Evolutionary conservation across 2,797 vertebrate genomes (phyloP), one percentile per base, ranked within the genome.

Genomic region (Enoplosus armatus): DNA sequence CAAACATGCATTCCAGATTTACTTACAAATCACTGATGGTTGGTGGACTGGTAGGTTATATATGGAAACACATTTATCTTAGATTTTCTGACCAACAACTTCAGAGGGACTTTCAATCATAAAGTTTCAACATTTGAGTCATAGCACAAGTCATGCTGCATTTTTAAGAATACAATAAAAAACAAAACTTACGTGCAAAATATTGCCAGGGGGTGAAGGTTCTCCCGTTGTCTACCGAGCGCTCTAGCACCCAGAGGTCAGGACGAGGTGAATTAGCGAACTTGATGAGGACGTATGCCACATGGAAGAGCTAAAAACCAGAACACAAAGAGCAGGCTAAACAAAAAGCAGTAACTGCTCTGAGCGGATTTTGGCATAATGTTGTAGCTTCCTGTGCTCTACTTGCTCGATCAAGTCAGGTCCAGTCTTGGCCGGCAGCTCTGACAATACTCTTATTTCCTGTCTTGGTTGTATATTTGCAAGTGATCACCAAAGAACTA

Each of bases 231-330:
- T 98, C 97, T 73, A 96, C 90, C 0, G 97, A 98, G 81, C 95
- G 96, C 92, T 99, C 97, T 82, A 99, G 94, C 55, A 97, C 91
- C 98, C 98, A 99, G 80, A 98, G 96, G 91, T 97, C 97, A 88
- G 98, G 98, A 50, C 97, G 98, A 82, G 98, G 98, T 82, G 98
- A 97, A 89, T 98, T 99, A 56, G 97, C 97, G 93, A 99, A 98
- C 93, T 98, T 98, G 93, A 99, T 96, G 87, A 98, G 96, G 87
- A 99, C 63, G 43, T 98, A 98, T 2, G 97, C 97, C 85, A 99
- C 97, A 37, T 98, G 97, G 92, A 98, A 99, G 75, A 98, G 95
- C 97, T 99, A 85, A 86, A 83, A 87, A 89, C 3, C 80, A 90
- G 68, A 81, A 71, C 61, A 91, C 48, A 92, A 77, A 80, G 92